Conservation (phyloP, 1,140 invertebrate genomes). For the Asobara japonica region DNA sequence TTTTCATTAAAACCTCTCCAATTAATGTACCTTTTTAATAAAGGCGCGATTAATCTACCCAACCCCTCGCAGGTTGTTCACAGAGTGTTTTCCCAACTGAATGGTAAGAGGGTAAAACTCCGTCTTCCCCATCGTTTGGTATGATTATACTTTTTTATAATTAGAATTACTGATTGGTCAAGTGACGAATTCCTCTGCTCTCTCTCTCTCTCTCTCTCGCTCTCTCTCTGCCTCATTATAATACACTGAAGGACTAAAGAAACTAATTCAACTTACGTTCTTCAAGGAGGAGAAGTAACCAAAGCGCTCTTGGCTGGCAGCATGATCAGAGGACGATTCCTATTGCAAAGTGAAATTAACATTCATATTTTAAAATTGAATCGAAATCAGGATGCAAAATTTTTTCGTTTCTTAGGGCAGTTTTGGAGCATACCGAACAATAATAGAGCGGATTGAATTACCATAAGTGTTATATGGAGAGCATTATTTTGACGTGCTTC, state of each 20-base stretch:
- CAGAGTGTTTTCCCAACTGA: constrained; percentile 26
- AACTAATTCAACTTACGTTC: constrained; percentile 55
- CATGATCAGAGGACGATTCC: constrained; percentile 63
- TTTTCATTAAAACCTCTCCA: constrained; percentile 30
- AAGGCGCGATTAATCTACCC: constrained; percentile 30
- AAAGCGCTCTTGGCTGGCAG: constrained; percentile 62
- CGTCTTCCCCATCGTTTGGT: neutral
- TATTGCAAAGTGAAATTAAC: constrained; percentile 35
- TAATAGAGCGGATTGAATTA: too few species aligned
- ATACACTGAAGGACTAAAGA: neutral
- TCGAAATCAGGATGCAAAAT: too few species aligned
- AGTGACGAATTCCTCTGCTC: constrained; percentile 26
- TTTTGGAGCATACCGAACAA: too few species aligned
- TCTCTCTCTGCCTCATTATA: neutral
- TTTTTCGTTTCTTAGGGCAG: too few species aligned
- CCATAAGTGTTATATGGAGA: too few species aligned
- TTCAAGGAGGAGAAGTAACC: constrained; percentile 65
- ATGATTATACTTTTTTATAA: constrained; percentile 48
- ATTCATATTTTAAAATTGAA: neutral
- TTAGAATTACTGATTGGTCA: constrained; percentile 56
- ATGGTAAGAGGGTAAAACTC: neutral
- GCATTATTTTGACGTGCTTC: too few species aligned
- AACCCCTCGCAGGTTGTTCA: constrained; percentile 19
- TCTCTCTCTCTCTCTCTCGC: too few species aligned
- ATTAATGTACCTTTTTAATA: constrained; percentile 33